Base-by-base conservation (phyloP, 2,888 invertebrate species). In the Lapara coniferarum region DNA sequence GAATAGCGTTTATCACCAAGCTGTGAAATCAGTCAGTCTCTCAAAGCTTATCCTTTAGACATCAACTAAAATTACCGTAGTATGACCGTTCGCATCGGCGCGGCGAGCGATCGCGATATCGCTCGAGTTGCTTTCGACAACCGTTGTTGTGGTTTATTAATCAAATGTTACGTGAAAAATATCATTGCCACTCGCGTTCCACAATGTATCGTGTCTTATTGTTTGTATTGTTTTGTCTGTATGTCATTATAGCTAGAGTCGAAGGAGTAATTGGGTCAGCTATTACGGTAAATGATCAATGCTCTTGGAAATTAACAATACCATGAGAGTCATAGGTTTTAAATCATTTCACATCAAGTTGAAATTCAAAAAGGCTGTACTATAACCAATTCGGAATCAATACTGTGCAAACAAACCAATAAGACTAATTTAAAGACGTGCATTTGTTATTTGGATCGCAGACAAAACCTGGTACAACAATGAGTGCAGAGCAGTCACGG, bases 141-240 rank as follows among this genome's bases (percentile, higher is more conserved):
- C 77, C 71, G 72, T 77, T 76, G 80, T 77, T 76, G 74, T 78
- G 71, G 73, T 73, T 72, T 77, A 77, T 75, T 78, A 78, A 81
- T 78, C 74, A 75, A 76, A 72, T 76, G 75, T 81, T 81, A 77
- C 82, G 75, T 77, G 56, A 30, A 56, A 56, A 73, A 70, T 67
- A 69, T 69, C 75, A 70, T 75, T 72, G 72, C 71, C 70, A 63
- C 10, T 57, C 49, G 63, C 10, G 72, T 78, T 79, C 75, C 75
- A 73, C 71, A 79, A 78, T 67, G 53, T 56, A 19, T 13, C 13
- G 19, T 13, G 12, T 25, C 56, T 51, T 51, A 14, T 12, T 56
- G 56, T 12, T 12, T 56, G 13, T 56, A 25, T 25, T 12, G 51
- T 10, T 51, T 14, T 4, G 12, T 12, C 12, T 56, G n/a, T 56